These are phyloP conservation scores for Axinella damicornis DNA, from an alignment of 37 sponge, comb jelly and placozoan genomes.

Conservation along the genomic window DNA sequence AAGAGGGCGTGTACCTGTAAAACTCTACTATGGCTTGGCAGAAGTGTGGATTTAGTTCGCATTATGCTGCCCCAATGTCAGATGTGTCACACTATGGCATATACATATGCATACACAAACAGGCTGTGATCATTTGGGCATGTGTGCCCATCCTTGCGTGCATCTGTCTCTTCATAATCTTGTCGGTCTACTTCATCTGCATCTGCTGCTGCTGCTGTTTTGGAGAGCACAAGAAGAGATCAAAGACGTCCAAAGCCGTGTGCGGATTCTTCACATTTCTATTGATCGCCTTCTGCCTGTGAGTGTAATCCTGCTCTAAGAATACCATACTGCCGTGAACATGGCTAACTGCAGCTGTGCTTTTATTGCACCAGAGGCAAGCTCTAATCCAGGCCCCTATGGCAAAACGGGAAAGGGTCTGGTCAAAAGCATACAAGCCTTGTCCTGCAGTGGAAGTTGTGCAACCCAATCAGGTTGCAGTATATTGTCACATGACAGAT, in stretches of 20 bases:
- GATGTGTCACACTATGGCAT: too few species aligned
- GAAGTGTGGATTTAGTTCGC: too few species aligned
- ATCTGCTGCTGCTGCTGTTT: constrained; percentile 70
- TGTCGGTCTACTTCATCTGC: constrained; percentile 70
- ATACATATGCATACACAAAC: background rate
- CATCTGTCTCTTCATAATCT: constrained; percentile 57
- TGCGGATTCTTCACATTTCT: constrained; percentile 28
- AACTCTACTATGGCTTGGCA: too few species aligned
- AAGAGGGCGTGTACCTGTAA: too few species aligned
- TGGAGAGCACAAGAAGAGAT: constrained; percentile 9
- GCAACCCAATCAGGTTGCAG: too few species aligned
- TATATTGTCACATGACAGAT: too few species aligned
- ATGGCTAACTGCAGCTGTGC: background rate
- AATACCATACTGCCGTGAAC: background rate
- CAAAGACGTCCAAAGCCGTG: constrained; percentile 4
- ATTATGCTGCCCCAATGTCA: too few species aligned
- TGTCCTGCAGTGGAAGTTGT: too few species aligned
- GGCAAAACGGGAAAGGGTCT: too few species aligned
- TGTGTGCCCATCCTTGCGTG: constrained; percentile 67
- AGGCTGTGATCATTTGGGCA: constrained; percentile 80
- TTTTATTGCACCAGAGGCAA: too few species aligned
- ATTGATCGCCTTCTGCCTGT: constrained; percentile 46
- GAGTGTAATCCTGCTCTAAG: constrained; percentile 6
- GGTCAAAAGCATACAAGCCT: too few species aligned
- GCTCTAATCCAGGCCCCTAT: too few species aligned